Evolutionary conservation across 2,797 vertebrate species (phyloP).

Genomic region (Darevskia nairensis): DNA sequence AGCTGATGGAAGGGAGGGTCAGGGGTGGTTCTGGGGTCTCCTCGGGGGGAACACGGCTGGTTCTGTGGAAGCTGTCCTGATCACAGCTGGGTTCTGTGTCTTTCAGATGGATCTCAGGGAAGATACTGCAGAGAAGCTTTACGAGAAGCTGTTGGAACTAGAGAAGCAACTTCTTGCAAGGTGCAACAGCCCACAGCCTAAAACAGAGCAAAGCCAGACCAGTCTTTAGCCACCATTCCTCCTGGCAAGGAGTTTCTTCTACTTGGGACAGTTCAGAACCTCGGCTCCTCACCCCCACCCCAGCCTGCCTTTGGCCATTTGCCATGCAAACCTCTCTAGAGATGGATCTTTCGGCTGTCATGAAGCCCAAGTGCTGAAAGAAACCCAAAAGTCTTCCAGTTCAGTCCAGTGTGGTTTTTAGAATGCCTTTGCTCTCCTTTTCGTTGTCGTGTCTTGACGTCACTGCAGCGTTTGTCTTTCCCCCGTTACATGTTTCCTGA

Average conservation of each 20-base stretch:
- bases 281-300: neutral
- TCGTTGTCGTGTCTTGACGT: neutral
- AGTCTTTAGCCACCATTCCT: neutral
- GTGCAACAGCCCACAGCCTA: slow-evolving; percentile 23
- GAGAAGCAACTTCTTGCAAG: slow-evolving; percentile 73
- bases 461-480: neutral
- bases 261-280: neutral
- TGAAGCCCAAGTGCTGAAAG: slow-evolving; percentile 21
- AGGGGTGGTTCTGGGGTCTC: too few species aligned
- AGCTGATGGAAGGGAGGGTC: neutral
- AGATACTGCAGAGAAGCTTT: slow-evolving; percentile 83
- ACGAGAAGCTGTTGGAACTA: slow-evolving; percentile 84
- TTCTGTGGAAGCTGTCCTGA: neutral
- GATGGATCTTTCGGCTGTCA: neutral
- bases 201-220: slow-evolving; percentile 46
- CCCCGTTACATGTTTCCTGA: neutral
- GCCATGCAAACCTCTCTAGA: slow-evolving; percentile 29
- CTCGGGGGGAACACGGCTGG: too few species aligned
- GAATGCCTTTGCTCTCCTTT: neutral
- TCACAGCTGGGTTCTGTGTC: slow-evolving; percentile 20
- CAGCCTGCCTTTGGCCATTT: neutral
- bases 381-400: neutral
- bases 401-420: neutral
- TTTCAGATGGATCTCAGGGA: slow-evolving; percentile 90
- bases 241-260: neutral